Base-by-base conservation (phyloP, 2,113 vertebrate genomes). In the Numenius arquata region DNA sequence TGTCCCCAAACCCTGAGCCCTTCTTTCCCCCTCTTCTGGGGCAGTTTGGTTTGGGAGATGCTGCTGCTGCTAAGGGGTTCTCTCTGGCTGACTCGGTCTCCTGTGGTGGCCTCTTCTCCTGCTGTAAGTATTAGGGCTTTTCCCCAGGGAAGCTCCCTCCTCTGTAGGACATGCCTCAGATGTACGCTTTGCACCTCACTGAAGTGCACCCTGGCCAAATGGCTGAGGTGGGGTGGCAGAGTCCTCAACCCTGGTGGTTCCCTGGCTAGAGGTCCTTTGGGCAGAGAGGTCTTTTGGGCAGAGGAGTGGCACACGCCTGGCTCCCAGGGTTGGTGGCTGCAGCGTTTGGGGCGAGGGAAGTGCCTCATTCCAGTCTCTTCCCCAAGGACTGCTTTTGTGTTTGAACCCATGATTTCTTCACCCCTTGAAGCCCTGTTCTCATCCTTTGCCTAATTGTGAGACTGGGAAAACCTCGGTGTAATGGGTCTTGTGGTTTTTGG, bases 171-270 rank as follows among this genome's bases (percentile, higher is more conserved):
- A 2, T 21, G 9, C 13, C 65, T 82, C 47, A 48, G 38, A 36
- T 0, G 1, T 7, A 34, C 3, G 16, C 63, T 71, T 52, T 2
- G 2, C 30, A 30, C 27, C 8, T 80, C n/a, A 14, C 30, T 1
- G 5, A 76, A 32, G 56, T 4, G 45, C 23, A 40, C 15, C 10
- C 7, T n/a, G 50, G 56, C 34, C 55, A 70, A 55, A 40, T 1
- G 8, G 34, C 56, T 59, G 30, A 2, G 10, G 27, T 61, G n/a
- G 17, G 19, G 23, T 72, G 32, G 26, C 56, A 48, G 67, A 34
- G 32, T 59, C 43, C 63, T 75, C 43, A 34, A 19, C 1, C 2
- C 32, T 43, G 16, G 43, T 2, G 1, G 15, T 30, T 62, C 10
- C 59, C 68, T 2, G 2, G 26, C 14, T 53, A 40, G 34, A 84